These are phyloP conservation scores for Aphelocoma californica DNA, from an alignment of 2,797 vertebrate species.

Conservation along the genomic window DNA sequence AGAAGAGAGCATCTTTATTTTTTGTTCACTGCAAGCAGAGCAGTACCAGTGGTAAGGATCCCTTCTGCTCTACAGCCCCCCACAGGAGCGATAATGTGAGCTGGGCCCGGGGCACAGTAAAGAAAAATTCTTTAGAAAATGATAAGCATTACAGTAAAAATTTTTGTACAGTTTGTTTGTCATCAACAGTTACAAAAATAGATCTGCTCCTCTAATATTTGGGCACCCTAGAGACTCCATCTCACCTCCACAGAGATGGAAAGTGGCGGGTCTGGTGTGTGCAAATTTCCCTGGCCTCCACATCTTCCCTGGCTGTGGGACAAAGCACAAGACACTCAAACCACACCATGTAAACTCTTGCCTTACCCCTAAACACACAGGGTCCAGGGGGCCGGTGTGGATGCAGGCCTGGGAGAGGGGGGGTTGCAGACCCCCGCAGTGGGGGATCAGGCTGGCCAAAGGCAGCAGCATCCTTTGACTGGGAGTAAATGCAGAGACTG, in stretches of 20 bases:
- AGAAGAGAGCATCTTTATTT: constrained; percentile 69
- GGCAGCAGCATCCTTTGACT: neutral
- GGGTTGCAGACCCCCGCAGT: accelerated
- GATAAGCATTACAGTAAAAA: neutral
- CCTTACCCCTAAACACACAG: neutral
- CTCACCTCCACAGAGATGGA: neutral
- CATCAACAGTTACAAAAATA: constrained; percentile 3
- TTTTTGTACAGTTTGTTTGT: neutral
- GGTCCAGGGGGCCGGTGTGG: neutral
- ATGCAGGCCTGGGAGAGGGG: neutral
- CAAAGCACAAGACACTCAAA: neutral
- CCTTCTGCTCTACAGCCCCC: constrained; percentile 39
- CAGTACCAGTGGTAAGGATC: constrained; percentile 24
- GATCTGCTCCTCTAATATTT: neutral
- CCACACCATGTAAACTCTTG: neutral
- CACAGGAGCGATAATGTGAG: neutral
- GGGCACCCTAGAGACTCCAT: neutral
- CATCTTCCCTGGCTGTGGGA: neutral
- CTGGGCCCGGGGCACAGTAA: constrained; percentile 6
- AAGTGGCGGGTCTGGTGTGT: neutral
- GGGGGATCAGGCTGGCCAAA: too few species aligned
- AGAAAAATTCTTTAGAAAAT: constrained; percentile 1
- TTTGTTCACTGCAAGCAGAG: constrained; percentile 65
- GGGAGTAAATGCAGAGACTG: neutral
- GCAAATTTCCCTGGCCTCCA: neutral